Base-by-base conservation (phyloP, 2,888 invertebrate genomes). In the Scotopteryx bipunctaria region DNA sequence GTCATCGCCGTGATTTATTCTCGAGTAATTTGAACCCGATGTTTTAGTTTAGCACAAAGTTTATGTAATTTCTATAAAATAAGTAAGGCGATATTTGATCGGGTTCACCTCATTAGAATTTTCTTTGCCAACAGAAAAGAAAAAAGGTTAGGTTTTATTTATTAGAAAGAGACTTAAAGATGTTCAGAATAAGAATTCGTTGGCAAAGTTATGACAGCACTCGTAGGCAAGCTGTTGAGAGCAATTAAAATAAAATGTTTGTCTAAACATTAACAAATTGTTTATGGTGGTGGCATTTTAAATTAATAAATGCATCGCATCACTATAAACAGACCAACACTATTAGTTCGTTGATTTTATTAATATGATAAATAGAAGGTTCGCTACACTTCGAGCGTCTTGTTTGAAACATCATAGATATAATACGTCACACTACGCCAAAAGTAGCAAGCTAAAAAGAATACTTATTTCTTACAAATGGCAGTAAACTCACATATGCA, bases 401-500 rank as follows among this genome's bases (percentile, higher is more conserved):
- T n/a, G n/a, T n/a, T n/a, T n/a, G n/a, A n/a, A n/a, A n/a, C n/a
- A n/a, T n/a, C n/a, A n/a, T n/a, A n/a, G n/a, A n/a, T n/a, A n/a
- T n/a, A n/a, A n/a, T n/a, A n/a, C n/a, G n/a, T n/a, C n/a, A n/a
- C n/a, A 38, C 15, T 25, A 38, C 14, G 15, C 16, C 15, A 27
- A 38, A 41, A 8, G 8, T 19, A 13, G 11, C 23, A 37, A 13
- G 11, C 1, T n/a, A n/a, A n/a, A n/a, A n/a, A 29, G 11, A 4
- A 32, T 15, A 14, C 23, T n/a, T 16, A 9, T 19, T 8, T 29
- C 4, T 2, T 13, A 19, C 16, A 13, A 9, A 15, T 19, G 11
- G 5, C 5, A 36, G 25, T 9, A 6, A 21, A 33, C 72, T 88
- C 75, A 91, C 91, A 91, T 87, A 55, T 88, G 85, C 38, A 91